Conservation (phyloP, 2,888 invertebrate genomes). For the Drosophila kambysellisi region DNA sequence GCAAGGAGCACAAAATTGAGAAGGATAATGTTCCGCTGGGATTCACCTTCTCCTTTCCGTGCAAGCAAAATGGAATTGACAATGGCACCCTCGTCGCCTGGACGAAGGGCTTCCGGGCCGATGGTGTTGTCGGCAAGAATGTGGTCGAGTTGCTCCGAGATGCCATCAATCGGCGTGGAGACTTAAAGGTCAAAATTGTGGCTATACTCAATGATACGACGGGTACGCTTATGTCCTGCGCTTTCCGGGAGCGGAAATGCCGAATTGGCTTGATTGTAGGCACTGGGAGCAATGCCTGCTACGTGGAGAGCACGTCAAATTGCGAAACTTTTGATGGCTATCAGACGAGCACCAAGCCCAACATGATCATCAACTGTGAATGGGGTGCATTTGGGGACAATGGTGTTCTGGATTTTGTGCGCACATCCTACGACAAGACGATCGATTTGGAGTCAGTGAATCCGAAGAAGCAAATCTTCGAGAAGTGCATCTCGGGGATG, state of each 20-base stretch:
- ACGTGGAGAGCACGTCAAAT: slow-evolving; percentile 91
- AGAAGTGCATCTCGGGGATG: slow-evolving; percentile 95
- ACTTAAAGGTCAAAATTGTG: slow-evolving; percentile 92
- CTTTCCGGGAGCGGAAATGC: slow-evolving; percentile 90
- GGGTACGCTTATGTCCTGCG: slow-evolving; percentile 96
- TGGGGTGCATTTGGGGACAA: slow-evolving; percentile 99
- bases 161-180: slow-evolving; percentile 92
- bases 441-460: slow-evolving; percentile 93
- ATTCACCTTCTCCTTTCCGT: slow-evolving; percentile 98
- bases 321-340: slow-evolving; percentile 90
- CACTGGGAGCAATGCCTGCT: slow-evolving; percentile 97
- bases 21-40: slow-evolving; percentile 93
- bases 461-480: slow-evolving; percentile 92
- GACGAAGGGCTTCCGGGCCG: slow-evolving; percentile 98
- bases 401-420: slow-evolving; percentile 92
- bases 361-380: slow-evolving; percentile 95
- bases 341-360: slow-evolving; percentile 43
- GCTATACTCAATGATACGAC: slow-evolving; percentile 97
- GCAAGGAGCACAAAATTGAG: slow-evolving; percentile 90
- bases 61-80: slow-evolving; percentile 93
- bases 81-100: slow-evolving; percentile 93
- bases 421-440: slow-evolving; percentile 92
- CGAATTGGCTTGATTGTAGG: slow-evolving; percentile 90
- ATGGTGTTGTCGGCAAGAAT: slow-evolving; percentile 94
- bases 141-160: slow-evolving; percentile 94